Conservation (phyloP, 2,888 invertebrate genomes). For the Tryphoninae sp. region DNA sequence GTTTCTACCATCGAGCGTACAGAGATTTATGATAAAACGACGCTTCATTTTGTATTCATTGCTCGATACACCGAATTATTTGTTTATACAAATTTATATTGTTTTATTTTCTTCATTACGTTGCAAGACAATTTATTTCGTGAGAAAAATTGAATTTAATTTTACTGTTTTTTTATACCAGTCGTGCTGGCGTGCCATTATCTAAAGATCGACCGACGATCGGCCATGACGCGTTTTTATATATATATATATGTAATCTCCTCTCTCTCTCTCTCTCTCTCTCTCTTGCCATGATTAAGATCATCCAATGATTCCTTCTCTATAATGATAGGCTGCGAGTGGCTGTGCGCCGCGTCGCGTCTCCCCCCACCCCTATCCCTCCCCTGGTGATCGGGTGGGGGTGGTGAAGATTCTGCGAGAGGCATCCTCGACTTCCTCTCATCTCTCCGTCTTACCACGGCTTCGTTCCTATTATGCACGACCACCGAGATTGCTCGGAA, state of each 20-base stretch:
- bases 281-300: conserved; percentile 80
- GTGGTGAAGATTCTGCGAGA: conserved; percentile 50
- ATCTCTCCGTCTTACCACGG: conserved; percentile 62
- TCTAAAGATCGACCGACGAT: conserved; percentile 74
- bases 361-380: conserved; percentile 40
- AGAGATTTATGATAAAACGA: not conserved
- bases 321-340: conserved; percentile 79
- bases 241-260: conserved; percentile 62
- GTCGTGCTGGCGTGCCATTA: conserved; percentile 40
- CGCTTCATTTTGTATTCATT: too few species aligned
- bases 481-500: conserved; percentile 65
- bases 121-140: not conserved
- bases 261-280: conserved; percentile 3
- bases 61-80: too few species aligned
- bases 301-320: conserved; percentile 81
- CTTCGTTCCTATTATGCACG: conserved; percentile 54
- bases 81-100: too few species aligned
- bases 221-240: conserved; percentile 73
- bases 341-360: conserved; percentile 68
- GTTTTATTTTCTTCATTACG: too few species aligned
- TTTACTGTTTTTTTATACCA: not conserved
- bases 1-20: not conserved
- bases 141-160: not conserved
- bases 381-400: conserved; percentile 38
- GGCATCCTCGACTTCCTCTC: conserved; percentile 55